phyloP scores from a whole-genome alignment of 2,113 vertebrate species.

The Gambusia holbrooki region DNA sequence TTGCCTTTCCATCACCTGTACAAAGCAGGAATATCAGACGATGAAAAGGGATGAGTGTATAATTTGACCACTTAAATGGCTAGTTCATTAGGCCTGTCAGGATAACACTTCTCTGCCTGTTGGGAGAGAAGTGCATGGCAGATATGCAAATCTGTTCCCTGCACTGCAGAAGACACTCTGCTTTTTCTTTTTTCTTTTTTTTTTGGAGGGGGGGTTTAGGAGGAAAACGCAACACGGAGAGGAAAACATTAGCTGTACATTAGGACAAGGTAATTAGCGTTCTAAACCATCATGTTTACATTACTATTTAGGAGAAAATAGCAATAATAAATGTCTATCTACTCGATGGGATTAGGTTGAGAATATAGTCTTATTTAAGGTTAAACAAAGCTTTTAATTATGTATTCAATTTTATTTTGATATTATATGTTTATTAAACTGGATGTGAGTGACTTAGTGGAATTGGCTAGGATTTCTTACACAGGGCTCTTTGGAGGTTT shows the following conservation, averaged over 20 bases:
- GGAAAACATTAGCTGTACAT: constrained; percentile 14
- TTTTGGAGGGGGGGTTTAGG: constrained; percentile 1
- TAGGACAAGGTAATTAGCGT: neutral
- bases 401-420: neutral
- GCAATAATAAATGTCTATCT: constrained; percentile 1
- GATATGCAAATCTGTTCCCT: constrained; percentile 70
- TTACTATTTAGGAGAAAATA: neutral
- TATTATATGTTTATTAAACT: neutral
- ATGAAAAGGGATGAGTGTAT: constrained; percentile 79
- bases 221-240: constrained; percentile 15
- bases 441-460: neutral
- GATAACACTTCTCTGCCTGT: constrained; percentile 69
- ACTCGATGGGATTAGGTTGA: neutral
- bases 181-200: constrained; percentile 15
- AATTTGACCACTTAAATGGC: constrained; percentile 79
- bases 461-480: neutral
- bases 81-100: constrained; percentile 78
- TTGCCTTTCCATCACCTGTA: constrained; percentile 79
- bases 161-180: constrained; percentile 41
- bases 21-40: constrained; percentile 70
- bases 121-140: constrained; percentile 43
- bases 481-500: too few relatives aligned
- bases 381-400: neutral
- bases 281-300: neutral
- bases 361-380: neutral